Evolutionary conservation across 1,140 invertebrate species (phyloP).

Genomic region (Bactericera cockerelli): DNA sequence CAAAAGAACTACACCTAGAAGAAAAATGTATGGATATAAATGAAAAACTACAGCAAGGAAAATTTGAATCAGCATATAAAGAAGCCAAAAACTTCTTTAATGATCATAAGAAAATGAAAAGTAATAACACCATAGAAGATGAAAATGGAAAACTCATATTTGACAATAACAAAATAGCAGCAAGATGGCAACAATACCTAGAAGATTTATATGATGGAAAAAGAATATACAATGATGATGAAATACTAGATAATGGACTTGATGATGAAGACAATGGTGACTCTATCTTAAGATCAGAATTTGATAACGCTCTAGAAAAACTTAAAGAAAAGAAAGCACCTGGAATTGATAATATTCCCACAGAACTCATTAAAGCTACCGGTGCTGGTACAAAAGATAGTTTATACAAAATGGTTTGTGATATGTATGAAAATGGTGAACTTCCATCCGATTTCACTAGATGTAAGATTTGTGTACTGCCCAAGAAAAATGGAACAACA

Average conservation of each 20-base stretch:
- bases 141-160: slow-evolving; percentile 1
- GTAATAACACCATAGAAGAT: slow-evolving; percentile 4
- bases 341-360: slow-evolving; percentile 12
- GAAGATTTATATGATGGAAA: slow-evolving; percentile 4
- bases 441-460: slow-evolving; percentile 20
- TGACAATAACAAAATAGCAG: background rate
- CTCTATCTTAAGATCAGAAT: slow-evolving; percentile 7
- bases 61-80: background rate
- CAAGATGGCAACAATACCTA: slow-evolving; percentile 8
- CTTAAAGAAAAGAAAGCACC: slow-evolving; percentile 14
- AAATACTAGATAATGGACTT: slow-evolving; percentile 6
- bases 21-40: background rate
- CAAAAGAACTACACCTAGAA: background rate
- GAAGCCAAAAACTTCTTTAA: slow-evolving; percentile 4
- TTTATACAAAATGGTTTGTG: slow-evolving; percentile 14
- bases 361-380: slow-evolving; percentile 13
- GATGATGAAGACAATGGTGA: slow-evolving; percentile 2
- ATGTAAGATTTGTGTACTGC: slow-evolving; percentile 18
- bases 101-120: background rate
- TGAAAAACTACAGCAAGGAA: background rate
- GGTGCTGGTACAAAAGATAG: slow-evolving; percentile 6
- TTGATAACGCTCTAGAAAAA: slow-evolving; percentile 12
- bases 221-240: background rate
- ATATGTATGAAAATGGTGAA: slow-evolving; percentile 19
- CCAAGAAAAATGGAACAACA: slow-evolving; percentile 20